Evolutionary conservation across 2,888 invertebrate genomes (phyloP), one percentile per base, ranked within the genome.

Genomic region (Mongoloraphidia duomilia): DNA sequence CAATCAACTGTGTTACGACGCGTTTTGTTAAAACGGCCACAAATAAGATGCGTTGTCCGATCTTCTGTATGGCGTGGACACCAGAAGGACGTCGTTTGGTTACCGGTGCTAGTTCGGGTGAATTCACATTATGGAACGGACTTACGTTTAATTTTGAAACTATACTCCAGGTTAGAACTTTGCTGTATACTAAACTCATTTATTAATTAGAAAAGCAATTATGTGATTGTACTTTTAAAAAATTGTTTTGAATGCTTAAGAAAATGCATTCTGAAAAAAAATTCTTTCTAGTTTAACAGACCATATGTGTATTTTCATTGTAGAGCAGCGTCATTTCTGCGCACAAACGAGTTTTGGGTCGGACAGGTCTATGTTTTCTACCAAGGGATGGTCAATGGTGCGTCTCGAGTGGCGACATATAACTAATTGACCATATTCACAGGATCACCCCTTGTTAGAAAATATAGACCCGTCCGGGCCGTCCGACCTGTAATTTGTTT

Each of bases 131-230:
- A 3, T 99, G 98, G 98, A 98, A 98, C 75, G 98, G 98, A 34
- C 77, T 98, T 34, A 98, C 97, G n/a, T 99, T 98, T 70, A 99
- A 98, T 73, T 99, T 99, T 73, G 98, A 99, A 75, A 99, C 98
- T n/a, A 99, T 99, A 67, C 75, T 98, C 44, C 98, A 98, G 80
- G 91, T 90, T 67, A 61, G 64, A 61, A 48, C 26, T 26, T 26
- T 26, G 26, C 26, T 26, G 26, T 26, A 26, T 26, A 26, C 26
- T 36, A 36, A 34, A 14, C 11, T 33, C 8, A 14, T 26, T 26
- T 26, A 6, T 26, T 26, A 26, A 26, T 26, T 26, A 14, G 34
- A 44, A 51, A 40, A 11, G 42, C 5, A 10, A 34, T 12, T 43
- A 26, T 10, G 10, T 38, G 36, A 9, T 49, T 10, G 5, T 49